A percentile compares a stretch with the other conserved stretches of the same genome.
Conservation (phyloP, 2,888 invertebrate species). For the Periphyllus acericola region DNA sequence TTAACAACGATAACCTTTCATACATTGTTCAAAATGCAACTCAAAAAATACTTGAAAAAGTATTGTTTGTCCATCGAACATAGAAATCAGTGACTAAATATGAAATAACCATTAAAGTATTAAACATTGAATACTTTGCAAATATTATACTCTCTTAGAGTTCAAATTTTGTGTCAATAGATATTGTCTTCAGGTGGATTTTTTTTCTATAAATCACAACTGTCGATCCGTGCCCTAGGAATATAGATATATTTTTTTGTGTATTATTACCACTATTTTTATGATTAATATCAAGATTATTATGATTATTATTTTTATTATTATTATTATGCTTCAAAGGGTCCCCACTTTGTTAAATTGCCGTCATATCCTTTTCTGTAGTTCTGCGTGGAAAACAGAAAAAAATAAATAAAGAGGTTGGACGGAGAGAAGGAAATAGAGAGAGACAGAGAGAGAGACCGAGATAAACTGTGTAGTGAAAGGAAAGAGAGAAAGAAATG, state of each 20-base stretch:
- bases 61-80: neutral
- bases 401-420: conserved; percentile 10
- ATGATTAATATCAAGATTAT: too few relatives aligned
- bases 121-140: neutral
- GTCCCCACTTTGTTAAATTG: conserved; percentile 56
- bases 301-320: conserved; percentile 13
- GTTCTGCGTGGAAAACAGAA: conserved; percentile 37
- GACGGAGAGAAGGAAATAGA: conserved; percentile 1
- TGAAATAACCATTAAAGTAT: neutral
- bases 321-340: conserved; percentile 48
- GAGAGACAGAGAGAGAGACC: conserved; percentile 53
- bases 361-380: conserved; percentile 47
- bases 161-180: neutral
- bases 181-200: neutral
- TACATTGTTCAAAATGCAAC: neutral
- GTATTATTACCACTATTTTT: conserved; percentile 1
- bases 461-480: conserved; percentile 45
- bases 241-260: neutral
- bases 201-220: neutral
- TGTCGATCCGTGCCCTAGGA: conserved; percentile 4
- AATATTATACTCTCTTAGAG: neutral
- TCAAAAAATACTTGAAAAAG: neutral
- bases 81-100: neutral
- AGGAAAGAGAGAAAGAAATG: conserved; percentile 42
- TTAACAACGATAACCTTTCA: neutral